Conservation (phyloP, 2,888 invertebrate species). For the Megalurothrips usitatus region DNA sequence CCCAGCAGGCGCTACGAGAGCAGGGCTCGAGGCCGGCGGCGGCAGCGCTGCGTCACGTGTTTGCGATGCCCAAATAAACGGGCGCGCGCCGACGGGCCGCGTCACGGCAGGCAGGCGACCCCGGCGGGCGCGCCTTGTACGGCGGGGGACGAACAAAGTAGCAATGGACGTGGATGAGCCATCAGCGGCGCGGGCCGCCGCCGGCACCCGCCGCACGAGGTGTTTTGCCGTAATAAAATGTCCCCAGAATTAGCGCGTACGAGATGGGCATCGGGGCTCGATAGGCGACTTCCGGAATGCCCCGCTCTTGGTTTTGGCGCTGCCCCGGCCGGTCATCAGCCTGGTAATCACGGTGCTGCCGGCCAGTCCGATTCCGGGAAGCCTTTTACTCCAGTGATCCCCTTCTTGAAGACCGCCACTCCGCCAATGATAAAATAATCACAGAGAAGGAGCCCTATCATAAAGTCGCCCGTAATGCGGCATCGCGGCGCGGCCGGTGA, state of each 20-base stretch:
- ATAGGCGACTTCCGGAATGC: conserved; percentile 22
- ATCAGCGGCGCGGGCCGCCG: not conserved
- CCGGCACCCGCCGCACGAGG: not conserved
- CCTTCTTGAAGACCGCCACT: not conserved
- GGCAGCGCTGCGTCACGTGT: too few species aligned
- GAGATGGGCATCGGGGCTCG: not conserved
- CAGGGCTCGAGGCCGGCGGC: too few species aligned
- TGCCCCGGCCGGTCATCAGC: not conserved
- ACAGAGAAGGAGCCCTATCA: not conserved
- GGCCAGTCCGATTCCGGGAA: conserved; percentile 3
- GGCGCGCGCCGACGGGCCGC: not conserved
- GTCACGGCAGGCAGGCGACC: not conserved
- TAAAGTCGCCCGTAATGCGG: not conserved
- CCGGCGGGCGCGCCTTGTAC: not conserved
- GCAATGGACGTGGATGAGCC: not conserved
- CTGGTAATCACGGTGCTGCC: not conserved
- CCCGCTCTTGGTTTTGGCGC: not conserved
- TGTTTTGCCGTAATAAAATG: not conserved
- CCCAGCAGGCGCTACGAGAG: too few species aligned
- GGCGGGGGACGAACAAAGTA: not conserved
- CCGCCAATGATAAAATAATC: not conserved
- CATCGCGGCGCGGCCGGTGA: not conserved
- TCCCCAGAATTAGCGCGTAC: not conserved
- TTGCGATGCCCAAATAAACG: too few species aligned
- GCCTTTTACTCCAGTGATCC: not conserved